Base-by-base conservation (phyloP, 2,888 invertebrate species). In the Seira musarum region DNA sequence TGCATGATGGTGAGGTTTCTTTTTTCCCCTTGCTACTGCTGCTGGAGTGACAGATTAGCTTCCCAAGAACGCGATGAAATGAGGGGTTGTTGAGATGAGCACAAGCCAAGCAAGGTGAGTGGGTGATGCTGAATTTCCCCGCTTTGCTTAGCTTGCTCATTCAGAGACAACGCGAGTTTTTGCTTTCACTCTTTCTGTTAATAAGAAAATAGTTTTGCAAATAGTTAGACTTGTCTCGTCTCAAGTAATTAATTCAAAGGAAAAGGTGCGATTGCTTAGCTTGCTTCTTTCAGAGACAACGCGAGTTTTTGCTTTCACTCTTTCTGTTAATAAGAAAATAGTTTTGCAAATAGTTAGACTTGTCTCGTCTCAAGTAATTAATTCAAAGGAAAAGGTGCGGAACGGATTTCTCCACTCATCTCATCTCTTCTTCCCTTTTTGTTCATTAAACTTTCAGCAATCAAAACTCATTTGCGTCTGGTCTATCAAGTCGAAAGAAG, bases 281-380 rank as follows among this genome's bases (percentile, higher is more conserved):
- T n/a, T n/a, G n/a, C 73, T 73, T 30, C 65, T 65, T 40, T 35
- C 53, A 64, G 30, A 10, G 49, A 13, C 40, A 67, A 13, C 6
- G 46, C 15, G 67, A 17, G 25, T 49, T 73, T 46, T 15, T 46
- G 71, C 70, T 40, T 40, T 8, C 6, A 13, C 53, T 53, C 6
- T 53, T 53, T 53, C 53, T 72, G 71, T 79, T 79, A 79, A 79
- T 72, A 79, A 25, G 35, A 61, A 68, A 79, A 79, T 79, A 79
- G 78, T 79, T 79, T 79, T 67, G 67, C 72, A 79, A 79, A 79
- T 79, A 79, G 78, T 79, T 79, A 68, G 53, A 53, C 15, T 53
- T 15, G 6, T 13, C 53, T 53, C 30, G 30, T 30, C 30, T 2
- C 30, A 30, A 64, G 63, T 72, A 79, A 79, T 79, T 79, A 79